Evolutionary conservation across 1,140 invertebrate genomes (phyloP).

Genomic region (Branchinecta lynchi): DNA sequence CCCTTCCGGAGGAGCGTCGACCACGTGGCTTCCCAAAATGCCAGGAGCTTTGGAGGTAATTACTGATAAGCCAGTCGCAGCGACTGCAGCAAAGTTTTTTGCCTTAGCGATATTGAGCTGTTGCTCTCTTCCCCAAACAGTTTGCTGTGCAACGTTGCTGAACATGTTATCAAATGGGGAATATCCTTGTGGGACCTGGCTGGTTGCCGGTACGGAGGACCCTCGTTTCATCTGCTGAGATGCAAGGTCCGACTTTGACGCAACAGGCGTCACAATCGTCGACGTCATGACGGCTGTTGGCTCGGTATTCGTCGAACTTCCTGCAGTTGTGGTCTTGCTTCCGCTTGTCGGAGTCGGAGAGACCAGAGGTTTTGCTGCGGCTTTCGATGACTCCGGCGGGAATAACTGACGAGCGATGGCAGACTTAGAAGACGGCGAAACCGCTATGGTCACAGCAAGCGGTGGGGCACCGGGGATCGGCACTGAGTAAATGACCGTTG

Average conservation of each 20-base stretch:
- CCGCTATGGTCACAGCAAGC: background rate
- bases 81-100: slow-evolving; percentile 27
- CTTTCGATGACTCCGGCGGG: background rate
- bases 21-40: slow-evolving; percentile 32
- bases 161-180: slow-evolving; percentile 60
- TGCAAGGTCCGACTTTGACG: slow-evolving; percentile 8
- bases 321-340: background rate
- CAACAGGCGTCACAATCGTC: slow-evolving; percentile 24
- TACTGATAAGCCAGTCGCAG: slow-evolving; percentile 23
- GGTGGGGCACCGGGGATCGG: background rate
- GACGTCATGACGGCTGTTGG: slow-evolving; percentile 22
- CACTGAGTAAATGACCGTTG: slow-evolving; percentile 20
- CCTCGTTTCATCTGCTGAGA: slow-evolving; percentile 12
- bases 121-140: slow-evolving; percentile 17
- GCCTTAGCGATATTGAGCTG: slow-evolving; percentile 12
- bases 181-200: slow-evolving; percentile 41
- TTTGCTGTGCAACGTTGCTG: slow-evolving; percentile 32
- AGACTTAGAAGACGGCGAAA: background rate
- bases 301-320: slow-evolving; percentile 10
- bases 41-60: slow-evolving; percentile 26
- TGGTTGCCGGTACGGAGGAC: background rate
- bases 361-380: background rate
- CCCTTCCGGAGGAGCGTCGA: slow-evolving; percentile 38
- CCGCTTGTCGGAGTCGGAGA: slow-evolving; percentile 3
- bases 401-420: background rate